These are phyloP conservation scores for Acyrthosiphon pisum DNA, from an alignment of 1,140 invertebrate genomes.

Conservation along the genomic window DNA sequence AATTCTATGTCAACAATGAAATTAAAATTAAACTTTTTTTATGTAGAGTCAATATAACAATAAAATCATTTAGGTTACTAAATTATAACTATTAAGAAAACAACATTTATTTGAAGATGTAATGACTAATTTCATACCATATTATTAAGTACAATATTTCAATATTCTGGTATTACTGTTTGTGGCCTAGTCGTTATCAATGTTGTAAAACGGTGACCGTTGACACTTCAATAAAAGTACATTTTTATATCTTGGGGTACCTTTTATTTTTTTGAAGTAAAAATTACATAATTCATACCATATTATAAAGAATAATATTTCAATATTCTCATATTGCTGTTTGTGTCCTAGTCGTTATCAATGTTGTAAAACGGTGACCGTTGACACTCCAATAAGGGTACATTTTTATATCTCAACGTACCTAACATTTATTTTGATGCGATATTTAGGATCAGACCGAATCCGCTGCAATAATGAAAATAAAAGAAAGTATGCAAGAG, in stretches of 20 bases:
- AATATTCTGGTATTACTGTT: not conserved
- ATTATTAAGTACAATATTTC: not conserved
- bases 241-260: not conserved
- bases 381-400: not conserved
- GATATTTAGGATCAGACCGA: constrained; percentile 81
- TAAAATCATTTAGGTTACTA: too few species aligned
- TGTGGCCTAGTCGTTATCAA: not conserved
- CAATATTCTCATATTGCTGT: not conserved
- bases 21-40: too few species aligned
- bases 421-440: constrained; percentile 45
- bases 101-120: too few species aligned
- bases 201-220: not conserved
- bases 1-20: too few species aligned
- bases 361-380: not conserved
- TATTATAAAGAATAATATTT: not conserved
- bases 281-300: not conserved
- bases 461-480: constrained; percentile 98
- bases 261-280: constrained; percentile 14
- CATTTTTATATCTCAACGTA: not conserved
- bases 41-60: too few species aligned
- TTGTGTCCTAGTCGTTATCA: not conserved
- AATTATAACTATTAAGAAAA: too few species aligned
- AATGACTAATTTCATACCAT: not conserved
- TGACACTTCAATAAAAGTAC: not conserved
- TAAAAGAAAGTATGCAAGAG: constrained; percentile 99